Base-by-base conservation (phyloP, 2,888 invertebrate genomes). In the Iselma pallidipennis region DNA sequence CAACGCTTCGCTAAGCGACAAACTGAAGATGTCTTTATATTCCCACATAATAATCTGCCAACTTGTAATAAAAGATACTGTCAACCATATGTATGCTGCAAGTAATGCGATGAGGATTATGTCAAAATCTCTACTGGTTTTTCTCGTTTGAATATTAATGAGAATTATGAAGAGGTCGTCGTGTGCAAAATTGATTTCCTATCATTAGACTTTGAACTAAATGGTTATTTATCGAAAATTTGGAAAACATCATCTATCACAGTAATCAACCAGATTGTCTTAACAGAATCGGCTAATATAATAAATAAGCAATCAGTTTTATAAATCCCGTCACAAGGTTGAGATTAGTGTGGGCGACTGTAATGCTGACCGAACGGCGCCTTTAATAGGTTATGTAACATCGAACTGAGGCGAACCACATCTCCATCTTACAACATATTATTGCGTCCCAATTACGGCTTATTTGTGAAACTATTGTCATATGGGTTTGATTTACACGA, bases 321-420 rank as follows among this genome's bases (percentile, higher is more conserved):
- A 50, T 49, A 62, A 62, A 59, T 62, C 51, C 62, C 26, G n/a
- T 19, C 21, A 16, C 62, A 62, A 62, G 62, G 62, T 55, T 68
- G 60, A 60, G 49, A 54, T 55, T 59, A 9, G 67, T 68, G 72
- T 72, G 68, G 72, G 72, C 31, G 58, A 42, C 33, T 21, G 50
- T 50, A 59, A 59, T 49, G 26, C 57, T 53, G 54, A 21, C 29
- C 56, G 48, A 52, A 62, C 66, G 69, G 63, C 70, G 69, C 65
- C 72, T 70, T 70, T 72, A 73, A 71, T 73, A 68, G 71, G 74
- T 72, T 72, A 72, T 69, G 68, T 71, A 74, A 74, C 52, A 56
- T 29, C 12, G 14, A 37, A 2, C 21, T 53, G 23, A 37, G 53
- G 53, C 53, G 37, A 31, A 53, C 53, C 53, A 53, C 53, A 53